Percentiles rank a stretch among this genome's conserved stretches.
Evolutionary conservation across 1,140 invertebrate species (phyloP).

Genomic region (Sipha flava): DNA sequence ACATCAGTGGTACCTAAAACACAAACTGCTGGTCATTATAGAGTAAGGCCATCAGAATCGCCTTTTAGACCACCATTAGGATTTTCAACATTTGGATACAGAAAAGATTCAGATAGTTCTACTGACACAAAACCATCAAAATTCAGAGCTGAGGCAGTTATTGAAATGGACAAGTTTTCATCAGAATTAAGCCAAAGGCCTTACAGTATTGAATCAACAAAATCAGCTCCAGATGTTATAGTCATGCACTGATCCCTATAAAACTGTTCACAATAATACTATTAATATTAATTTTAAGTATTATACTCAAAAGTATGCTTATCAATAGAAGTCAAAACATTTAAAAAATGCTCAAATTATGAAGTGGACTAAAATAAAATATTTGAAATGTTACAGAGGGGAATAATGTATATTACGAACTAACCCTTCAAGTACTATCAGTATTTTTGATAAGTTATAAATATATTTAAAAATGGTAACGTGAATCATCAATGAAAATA

Average conservation of each 20-base stretch:
- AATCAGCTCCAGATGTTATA: constrained; percentile 79
- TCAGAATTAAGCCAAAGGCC: constrained; percentile 44
- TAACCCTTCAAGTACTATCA: not conserved
- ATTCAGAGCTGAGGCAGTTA: constrained; percentile 56
- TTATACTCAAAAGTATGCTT: not conserved
- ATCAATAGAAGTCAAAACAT: constrained; percentile 35
- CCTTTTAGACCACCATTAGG: constrained; percentile 24
- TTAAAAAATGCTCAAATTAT: constrained; percentile 21
- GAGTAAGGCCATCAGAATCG: constrained; percentile 13
- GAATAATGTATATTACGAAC: not conserved
- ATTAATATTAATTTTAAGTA: not conserved
- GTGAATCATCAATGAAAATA: not conserved
- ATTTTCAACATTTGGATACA: constrained; percentile 53
- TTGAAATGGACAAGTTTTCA: constrained; percentile 52
- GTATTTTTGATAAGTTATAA: not conserved
- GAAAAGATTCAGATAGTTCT: constrained; percentile 45
- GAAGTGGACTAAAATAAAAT: not conserved
- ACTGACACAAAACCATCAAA: constrained; percentile 42
- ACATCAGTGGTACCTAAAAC: constrained; percentile 36
- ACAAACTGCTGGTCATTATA: constrained; percentile 34
- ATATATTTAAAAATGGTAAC: not conserved
- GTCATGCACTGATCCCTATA: constrained; percentile 62
- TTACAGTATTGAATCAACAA: constrained; percentile 66
- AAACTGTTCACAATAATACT: not conserved
- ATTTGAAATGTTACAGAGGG: not conserved